phyloP scores from a whole-genome alignment of 1,140 invertebrate species.

The Musca vetustissima region DNA sequence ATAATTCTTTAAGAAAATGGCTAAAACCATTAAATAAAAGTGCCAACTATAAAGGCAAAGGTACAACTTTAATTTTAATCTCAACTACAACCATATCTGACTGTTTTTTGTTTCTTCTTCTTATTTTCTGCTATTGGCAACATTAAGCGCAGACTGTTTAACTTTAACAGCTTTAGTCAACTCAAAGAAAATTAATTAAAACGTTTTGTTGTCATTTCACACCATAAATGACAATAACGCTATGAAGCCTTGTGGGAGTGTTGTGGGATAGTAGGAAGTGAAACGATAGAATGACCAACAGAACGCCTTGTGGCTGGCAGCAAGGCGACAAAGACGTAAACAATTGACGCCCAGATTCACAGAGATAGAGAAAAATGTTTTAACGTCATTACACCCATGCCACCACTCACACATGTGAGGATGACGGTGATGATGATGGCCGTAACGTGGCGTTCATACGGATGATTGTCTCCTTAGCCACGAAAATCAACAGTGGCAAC shows the following conservation, averaged over 20 bases:
- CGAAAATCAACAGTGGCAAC: constrained; percentile 8
- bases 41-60: no score
- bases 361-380: not conserved
- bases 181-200: constrained; percentile 32
- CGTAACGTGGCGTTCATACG: no score
- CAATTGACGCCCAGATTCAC: constrained; percentile 26
- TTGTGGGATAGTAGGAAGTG: not conserved
- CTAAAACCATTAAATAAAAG: no score
- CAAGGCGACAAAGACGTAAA: constrained; percentile 23
- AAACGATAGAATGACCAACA: not conserved
- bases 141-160: constrained; percentile 9
- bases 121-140: not conserved
- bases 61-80: no score
- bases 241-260: not conserved
- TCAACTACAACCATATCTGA: not conserved
- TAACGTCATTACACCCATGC: not conserved
- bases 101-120: not conserved
- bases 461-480: not conserved
- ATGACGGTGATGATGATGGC: no score
- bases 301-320: constrained; percentile 9
- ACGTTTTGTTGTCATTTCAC: constrained; percentile 31
- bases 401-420: not conserved
- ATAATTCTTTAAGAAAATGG: no score
- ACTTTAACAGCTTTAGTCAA: constrained; percentile 30
- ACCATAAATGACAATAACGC: constrained; percentile 24